Base-by-base conservation (phyloP, 2,888 invertebrate genomes). In the Hypena proboscidalis region DNA sequence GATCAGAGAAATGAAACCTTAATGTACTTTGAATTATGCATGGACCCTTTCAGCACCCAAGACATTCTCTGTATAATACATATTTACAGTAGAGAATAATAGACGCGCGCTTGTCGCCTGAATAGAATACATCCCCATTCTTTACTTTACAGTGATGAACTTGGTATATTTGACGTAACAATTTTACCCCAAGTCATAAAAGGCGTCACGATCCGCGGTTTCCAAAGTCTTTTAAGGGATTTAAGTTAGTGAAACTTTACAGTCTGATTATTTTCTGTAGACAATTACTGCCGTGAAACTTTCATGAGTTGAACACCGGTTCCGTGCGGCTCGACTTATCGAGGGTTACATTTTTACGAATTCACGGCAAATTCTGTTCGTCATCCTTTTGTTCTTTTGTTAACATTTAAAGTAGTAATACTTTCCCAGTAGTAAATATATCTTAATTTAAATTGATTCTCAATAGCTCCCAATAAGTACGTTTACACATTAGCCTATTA, bases 1-100 rank as follows among this genome's bases (percentile, higher is more conserved):
- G 63, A 52, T 51, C 53, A 47, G 41, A 43, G 43, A 52, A 40
- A 55, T 50, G 59, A 58, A 59, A 55, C 53, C 48, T 47, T 68
- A 70, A 71, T 69, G 63, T 68, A 42, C 46, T 38, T 44, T 67
- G 70, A 67, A 72, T 72, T 68, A 73, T 66, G 58, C 57, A 71
- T 70, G 15, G 40, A 46, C 48, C 52, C 55, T 40, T 51, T 54
- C 55, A 66, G 56, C 49, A 58, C 49, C 36, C 37, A 50, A 52
- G 50, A 65, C 50, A 47, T 59, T 61, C 38, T 31, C 31, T 32
- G 27, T 29, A 40, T 53, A 49, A 53, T 53, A 54, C 51, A 44
- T 33, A 53, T 50, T 53, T 46, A 55, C 43, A 19, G 49, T 27
- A 45, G 21, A 64, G 52, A 45, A 53, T 45, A 56, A 60, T 59